These are phyloP conservation scores for Drosophila subobscura DNA, from an alignment of 1,140 invertebrate genomes.

Conservation along the genomic window DNA sequence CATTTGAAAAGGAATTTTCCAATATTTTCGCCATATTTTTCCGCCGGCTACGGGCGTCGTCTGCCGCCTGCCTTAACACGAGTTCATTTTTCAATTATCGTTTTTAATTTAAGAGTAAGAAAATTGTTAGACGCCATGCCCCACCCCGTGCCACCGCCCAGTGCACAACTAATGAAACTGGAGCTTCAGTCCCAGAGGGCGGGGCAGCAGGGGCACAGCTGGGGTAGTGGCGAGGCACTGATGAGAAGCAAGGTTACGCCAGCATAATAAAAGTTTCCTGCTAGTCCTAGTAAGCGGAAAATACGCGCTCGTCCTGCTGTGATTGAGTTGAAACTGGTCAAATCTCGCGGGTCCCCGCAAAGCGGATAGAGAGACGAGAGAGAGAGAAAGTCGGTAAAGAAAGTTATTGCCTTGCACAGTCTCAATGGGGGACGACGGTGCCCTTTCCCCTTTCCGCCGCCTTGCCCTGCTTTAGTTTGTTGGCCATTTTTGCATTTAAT, in stretches of 20 bases:
- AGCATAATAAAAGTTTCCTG: constrained; percentile 72
- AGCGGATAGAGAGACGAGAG: constrained; percentile 46
- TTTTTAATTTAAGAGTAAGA: constrained; percentile 78
- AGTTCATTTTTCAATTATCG: constrained; percentile 81
- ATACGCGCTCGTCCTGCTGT: constrained; percentile 70
- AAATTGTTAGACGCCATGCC: constrained; percentile 57
- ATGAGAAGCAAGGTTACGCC: constrained; percentile 34
- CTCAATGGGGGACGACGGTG: constrained; percentile 38
- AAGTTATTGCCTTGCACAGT: constrained; percentile 54
- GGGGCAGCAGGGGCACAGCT: neutral
- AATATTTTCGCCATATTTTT: constrained; percentile 64
- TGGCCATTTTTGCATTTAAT: constrained; percentile 64
- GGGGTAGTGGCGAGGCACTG: neutral
- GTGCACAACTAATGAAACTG: constrained; percentile 73
- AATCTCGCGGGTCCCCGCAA: constrained; percentile 62
- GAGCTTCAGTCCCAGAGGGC: constrained; percentile 23
- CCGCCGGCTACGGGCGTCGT: neutral
- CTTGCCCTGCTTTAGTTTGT: constrained; percentile 16
- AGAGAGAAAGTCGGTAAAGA: constrained; percentile 32
- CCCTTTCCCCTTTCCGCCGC: too few relatives aligned
- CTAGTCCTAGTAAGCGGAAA: constrained; percentile 47
- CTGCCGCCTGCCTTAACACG: constrained; percentile 24
- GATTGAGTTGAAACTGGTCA: constrained; percentile 73
- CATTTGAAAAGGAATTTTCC: constrained; percentile 64
- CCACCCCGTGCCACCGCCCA: neutral